Evolutionary conservation across 2,888 invertebrate genomes (phyloP).

Genomic region (Chrysomela aeneicollis): DNA sequence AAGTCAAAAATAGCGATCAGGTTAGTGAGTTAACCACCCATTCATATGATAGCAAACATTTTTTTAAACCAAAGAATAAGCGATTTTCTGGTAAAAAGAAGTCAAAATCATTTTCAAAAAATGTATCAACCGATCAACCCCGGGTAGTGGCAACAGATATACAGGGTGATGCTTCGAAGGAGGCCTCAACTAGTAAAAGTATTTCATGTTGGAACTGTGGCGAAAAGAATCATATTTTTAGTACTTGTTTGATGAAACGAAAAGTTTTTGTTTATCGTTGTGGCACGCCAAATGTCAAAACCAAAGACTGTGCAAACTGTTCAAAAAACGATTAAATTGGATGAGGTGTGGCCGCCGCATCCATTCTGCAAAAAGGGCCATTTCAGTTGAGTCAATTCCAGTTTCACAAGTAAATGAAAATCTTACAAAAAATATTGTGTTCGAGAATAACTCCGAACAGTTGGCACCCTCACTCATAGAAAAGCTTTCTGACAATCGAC

Average conservation of each 20-base stretch:
- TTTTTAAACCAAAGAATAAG: too few species aligned
- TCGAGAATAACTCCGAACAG: neutral
- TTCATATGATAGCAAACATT: neutral
- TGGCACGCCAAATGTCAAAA: conserved; percentile 24
- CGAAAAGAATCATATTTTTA: conserved; percentile 13
- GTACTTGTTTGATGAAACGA: conserved; percentile 14
- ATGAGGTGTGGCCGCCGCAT: neutral
- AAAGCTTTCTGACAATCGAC: too few species aligned
- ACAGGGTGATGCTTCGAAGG: neutral
- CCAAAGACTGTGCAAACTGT: conserved; percentile 24
- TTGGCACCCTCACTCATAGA: neutral
- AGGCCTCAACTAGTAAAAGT: neutral
- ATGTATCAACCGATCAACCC: neutral
- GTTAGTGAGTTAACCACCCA: conserved; percentile 1
- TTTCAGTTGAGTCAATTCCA: neutral
- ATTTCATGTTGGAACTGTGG: conserved; percentile 9
- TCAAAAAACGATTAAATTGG: conserved; percentile 6
- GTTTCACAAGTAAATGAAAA: neutral
- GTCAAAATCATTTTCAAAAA: too few species aligned
- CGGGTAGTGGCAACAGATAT: neutral
- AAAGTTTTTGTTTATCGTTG: conserved; percentile 32
- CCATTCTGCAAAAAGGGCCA: conserved; percentile 2
- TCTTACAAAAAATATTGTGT: too few species aligned
- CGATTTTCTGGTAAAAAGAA: too few species aligned
- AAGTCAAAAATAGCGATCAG: neutral